A percentile compares a stretch with the other conserved stretches of the same genome.
Evolutionary conservation across 2,888 invertebrate species (phyloP).

Genomic region (Pharmacophagus antenor): DNA sequence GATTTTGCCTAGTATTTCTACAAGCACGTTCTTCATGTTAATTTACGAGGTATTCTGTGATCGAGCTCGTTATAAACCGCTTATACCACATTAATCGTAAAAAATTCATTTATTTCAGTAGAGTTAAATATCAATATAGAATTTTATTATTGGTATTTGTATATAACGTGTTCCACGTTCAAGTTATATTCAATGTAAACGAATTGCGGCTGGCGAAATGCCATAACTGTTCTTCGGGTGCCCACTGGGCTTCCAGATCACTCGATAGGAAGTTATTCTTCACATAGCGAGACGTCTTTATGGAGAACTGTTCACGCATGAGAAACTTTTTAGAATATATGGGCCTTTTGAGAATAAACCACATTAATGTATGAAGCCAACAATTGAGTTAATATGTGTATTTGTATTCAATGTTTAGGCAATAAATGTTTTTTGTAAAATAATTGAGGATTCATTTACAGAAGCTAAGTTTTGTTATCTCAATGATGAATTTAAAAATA

Average conservation of each 20-base stretch:
- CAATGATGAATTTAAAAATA: not conserved
- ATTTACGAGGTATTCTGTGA: too few relatives aligned
- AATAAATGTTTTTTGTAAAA: conserved; percentile 22
- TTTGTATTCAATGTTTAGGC: conserved; percentile 19
- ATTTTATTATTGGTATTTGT: conserved; percentile 51
- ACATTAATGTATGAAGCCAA: conserved; percentile 20
- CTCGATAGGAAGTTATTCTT: conserved; percentile 58
- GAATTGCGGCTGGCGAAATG: conserved; percentile 61
- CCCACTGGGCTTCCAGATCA: conserved; percentile 51
- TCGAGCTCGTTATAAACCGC: too few relatives aligned
- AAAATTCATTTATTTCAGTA: conserved; percentile 10
- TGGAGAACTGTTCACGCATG: conserved; percentile 49
- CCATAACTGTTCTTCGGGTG: conserved; percentile 60
- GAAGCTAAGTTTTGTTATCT: not conserved
- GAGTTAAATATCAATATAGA: conserved; percentile 46
- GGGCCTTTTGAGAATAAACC: conserved; percentile 24
- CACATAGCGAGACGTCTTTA: conserved; percentile 62
- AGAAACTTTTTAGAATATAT: conserved; percentile 40
- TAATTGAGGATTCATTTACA: conserved; percentile 5
- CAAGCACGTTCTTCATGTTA: too few relatives aligned
- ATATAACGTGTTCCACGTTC: conserved; percentile 63
- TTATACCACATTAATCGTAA: too few relatives aligned
- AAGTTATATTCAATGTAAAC: conserved; percentile 57
- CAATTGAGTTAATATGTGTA: conserved; percentile 20
- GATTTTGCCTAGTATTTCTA: too few relatives aligned